A percentile compares a stretch with the other conserved stretches of the same genome.
phyloP scores from a whole-genome alignment of 2,888 invertebrate genomes.

The Tricholauxania praeusta region DNA sequence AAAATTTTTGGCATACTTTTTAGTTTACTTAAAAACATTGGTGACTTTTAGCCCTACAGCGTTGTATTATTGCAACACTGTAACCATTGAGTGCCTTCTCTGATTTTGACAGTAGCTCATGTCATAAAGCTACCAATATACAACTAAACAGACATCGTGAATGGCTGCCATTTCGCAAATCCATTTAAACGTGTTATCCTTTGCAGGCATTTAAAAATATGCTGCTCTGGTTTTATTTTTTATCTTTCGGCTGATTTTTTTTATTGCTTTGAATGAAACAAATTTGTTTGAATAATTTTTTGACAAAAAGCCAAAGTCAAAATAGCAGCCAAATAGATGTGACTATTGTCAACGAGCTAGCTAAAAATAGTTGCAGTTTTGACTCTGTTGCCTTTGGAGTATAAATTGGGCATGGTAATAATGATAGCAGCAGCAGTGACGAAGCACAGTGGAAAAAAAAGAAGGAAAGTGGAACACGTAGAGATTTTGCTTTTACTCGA shows the following conservation, averaged over 20 bases:
- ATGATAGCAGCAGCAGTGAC: neutral
- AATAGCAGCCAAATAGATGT: conserved; percentile 37
- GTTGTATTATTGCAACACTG: no score
- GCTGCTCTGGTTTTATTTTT: no score
- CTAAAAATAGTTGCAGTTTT: no score
- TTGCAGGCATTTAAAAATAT: neutral
- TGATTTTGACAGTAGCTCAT: conserved; percentile 11
- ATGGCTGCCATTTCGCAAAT: neutral
- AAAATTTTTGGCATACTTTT: neutral
- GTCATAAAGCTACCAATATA: neutral
- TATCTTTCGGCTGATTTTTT: no score
- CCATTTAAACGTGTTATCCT: conserved; percentile 14
- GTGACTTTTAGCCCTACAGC: no score
- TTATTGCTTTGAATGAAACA: conserved; percentile 13
- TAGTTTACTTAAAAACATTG: no score
- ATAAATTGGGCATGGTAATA: neutral
- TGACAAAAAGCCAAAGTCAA: conserved; percentile 61
- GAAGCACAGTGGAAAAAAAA: neutral
- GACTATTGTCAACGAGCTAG: neutral
- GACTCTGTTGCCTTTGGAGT: no score
- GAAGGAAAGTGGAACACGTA: no score
- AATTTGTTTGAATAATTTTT: conserved; percentile 42
- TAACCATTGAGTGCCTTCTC: neutral
- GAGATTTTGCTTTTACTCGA: no score
- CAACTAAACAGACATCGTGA: neutral